A percentile compares a stretch with the other conserved stretches of the same genome.
Evolutionary conservation across 2,113 vertebrate genomes (phyloP).

Genomic region (Cryptomyrus ogoouensis): DNA sequence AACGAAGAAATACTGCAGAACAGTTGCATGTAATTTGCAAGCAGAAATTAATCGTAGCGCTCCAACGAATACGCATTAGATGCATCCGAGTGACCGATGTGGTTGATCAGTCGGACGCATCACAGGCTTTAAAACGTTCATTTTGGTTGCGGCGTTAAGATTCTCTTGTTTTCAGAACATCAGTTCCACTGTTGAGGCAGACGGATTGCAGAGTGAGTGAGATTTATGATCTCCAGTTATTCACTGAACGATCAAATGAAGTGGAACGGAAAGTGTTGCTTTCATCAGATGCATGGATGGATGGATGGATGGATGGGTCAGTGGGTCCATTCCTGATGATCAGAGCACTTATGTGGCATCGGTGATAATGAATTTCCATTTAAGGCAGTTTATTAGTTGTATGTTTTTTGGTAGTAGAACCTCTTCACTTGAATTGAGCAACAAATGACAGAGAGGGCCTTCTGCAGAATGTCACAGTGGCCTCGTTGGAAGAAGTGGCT

Average conservation of each 20-base stretch:
- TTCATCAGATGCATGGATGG: not conserved
- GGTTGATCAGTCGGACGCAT: not conserved
- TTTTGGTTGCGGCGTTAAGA: not conserved
- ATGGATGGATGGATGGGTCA: not conserved
- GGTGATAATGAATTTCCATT: not conserved
- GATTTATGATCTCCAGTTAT: not conserved
- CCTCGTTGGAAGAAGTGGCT: not conserved
- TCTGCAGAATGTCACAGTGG: not conserved
- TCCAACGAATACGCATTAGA: not conserved
- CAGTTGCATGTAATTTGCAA: not conserved
- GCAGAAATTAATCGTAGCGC: not conserved
- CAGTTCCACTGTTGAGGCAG: not conserved
- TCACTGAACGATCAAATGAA: not conserved
- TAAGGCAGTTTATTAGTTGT: not conserved
- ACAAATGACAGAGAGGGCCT: not conserved
- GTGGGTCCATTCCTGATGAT: not conserved
- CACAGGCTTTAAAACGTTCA: not conserved
- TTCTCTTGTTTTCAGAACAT: not conserved
- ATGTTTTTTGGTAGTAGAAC: not conserved
- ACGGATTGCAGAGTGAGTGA: not conserved
- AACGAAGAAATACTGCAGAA: not conserved
- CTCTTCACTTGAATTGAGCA: not conserved
- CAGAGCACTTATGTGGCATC: not conserved
- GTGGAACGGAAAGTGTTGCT: not conserved
- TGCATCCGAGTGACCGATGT: not conserved